Conservation (phyloP, 1,140 invertebrate genomes). For the Tetranychus urticae region DNA sequence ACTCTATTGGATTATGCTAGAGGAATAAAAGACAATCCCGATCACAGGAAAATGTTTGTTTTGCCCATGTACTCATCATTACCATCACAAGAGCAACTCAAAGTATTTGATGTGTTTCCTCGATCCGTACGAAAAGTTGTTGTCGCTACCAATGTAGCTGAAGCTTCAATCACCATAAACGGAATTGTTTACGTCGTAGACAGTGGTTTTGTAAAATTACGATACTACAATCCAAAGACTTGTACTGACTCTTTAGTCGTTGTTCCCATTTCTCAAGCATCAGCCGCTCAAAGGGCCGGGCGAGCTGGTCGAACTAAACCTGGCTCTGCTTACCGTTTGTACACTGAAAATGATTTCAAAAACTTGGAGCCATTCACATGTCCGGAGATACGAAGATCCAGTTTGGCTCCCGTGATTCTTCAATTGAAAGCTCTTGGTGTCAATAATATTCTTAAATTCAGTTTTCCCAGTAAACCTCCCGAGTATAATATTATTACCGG, state of each 20-base stretch:
- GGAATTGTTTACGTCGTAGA: conserved; percentile 52
- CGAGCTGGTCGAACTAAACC: conserved; percentile 57
- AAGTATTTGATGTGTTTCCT: conserved; percentile 58
- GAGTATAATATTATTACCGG: conserved; percentile 60
- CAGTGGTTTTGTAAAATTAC: conserved; percentile 59
- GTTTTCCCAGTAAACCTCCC: conserved; percentile 40
- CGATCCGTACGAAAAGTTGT: conserved; percentile 63
- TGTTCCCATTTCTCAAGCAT: conserved; percentile 62
- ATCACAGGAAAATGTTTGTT: conserved; percentile 48
- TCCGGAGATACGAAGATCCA: conserved; percentile 78
- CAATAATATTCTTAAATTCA: conserved; percentile 41
- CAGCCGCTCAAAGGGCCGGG: conserved; percentile 72
- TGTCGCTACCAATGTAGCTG: conserved; percentile 88
- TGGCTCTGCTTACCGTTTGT: conserved; percentile 49
- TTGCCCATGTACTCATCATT: conserved; percentile 80
- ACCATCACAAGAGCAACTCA: conserved; percentile 52
- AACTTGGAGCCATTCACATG: conserved; percentile 37
- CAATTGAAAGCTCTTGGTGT: conserved; percentile 89
- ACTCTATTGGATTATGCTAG: conserved; percentile 25
- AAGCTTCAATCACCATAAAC: conserved; percentile 75
- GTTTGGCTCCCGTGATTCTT: conserved; percentile 57
- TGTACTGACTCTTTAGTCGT: conserved; percentile 61
- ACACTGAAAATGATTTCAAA: conserved; percentile 45
- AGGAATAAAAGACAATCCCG: conserved; percentile 10
- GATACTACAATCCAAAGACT: conserved; percentile 60